A percentile compares a stretch with the other conserved stretches of the same genome.
phyloP scores from a whole-genome alignment of 2,888 invertebrate species.

The Dusona sp. region DNA sequence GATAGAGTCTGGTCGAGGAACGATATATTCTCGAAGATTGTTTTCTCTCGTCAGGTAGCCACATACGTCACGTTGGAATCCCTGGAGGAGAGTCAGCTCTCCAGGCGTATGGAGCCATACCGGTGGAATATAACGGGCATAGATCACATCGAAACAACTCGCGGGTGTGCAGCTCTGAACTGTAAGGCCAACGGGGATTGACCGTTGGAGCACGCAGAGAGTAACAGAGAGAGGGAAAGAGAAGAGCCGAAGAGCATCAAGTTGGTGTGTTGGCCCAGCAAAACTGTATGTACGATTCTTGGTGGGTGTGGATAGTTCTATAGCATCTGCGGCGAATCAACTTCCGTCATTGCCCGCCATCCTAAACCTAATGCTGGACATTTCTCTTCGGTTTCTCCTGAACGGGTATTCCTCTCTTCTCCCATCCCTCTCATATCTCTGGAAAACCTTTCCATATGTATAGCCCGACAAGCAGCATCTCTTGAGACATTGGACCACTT shows the following conservation, averaged over 20 bases:
- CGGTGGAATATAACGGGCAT: slow-evolving; percentile 81
- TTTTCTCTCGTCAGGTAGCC: slow-evolving; percentile 85
- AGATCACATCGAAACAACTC: slow-evolving; percentile 81
- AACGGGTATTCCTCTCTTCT: slow-evolving; percentile 74
- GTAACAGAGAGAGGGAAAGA: slow-evolving; percentile 16
- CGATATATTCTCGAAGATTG: slow-evolving; percentile 85
- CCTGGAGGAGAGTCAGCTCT: slow-evolving; percentile 75
- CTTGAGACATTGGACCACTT: slow-evolving; percentile 53
- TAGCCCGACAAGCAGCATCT: slow-evolving; percentile 40
- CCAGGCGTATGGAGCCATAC: slow-evolving; percentile 76
- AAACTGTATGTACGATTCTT: slow-evolving; percentile 41
- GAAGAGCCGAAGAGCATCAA: slow-evolving; percentile 40
- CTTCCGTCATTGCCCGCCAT: slow-evolving; percentile 84
- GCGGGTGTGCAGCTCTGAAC: slow-evolving; percentile 74
- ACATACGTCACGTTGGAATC: slow-evolving; percentile 83
- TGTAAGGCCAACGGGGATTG: slow-evolving; percentile 56
- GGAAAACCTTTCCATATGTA: slow-evolving; percentile 35
- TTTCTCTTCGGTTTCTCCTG: slow-evolving; percentile 83
- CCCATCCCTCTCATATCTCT: slow-evolving; percentile 48
- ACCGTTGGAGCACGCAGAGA: slow-evolving; percentile 40
- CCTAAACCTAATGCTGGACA: slow-evolving; percentile 82
- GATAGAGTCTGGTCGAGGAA: slow-evolving; percentile 67
- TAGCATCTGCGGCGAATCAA: slow-evolving; percentile 82
- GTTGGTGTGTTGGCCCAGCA: slow-evolving; percentile 49
- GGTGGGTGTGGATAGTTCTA: slow-evolving; percentile 49